These are phyloP conservation scores for Drosophila eohydei DNA, from an alignment of 2,888 invertebrate species.

Conservation along the genomic window DNA sequence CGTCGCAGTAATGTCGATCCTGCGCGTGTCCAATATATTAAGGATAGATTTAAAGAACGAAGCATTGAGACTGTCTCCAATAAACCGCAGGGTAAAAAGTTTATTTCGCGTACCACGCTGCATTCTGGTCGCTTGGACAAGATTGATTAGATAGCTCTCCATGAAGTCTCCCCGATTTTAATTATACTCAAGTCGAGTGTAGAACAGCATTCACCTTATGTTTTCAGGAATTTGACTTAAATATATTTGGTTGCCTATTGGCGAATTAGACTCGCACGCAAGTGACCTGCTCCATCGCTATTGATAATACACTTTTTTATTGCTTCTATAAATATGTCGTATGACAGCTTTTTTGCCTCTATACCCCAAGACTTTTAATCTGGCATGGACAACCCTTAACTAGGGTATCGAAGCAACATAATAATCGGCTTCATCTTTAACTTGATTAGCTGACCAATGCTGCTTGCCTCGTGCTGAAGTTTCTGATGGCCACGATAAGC, in stretches of 20 bases:
- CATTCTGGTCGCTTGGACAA: constrained; percentile 63
- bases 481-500: no score
- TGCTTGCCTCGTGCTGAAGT: no score
- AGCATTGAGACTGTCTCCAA: constrained; percentile 32
- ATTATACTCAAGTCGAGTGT: constrained; percentile 9
- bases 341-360: no score
- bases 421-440: no score
- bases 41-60: constrained; percentile 49
- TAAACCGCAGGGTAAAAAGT: constrained; percentile 45
- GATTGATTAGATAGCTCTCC: constrained; percentile 38
- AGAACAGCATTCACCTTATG: constrained; percentile 12
- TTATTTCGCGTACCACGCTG: constrained; percentile 52
- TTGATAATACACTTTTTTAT: no score
- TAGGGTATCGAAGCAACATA: no score
- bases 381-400: no score
- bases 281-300: no score
- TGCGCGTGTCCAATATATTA: constrained; percentile 55
- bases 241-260: constrained; percentile 28
- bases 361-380: no score
- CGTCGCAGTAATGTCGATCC: constrained; percentile 60
- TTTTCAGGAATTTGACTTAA: constrained; percentile 13
- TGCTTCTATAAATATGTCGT: no score
- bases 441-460: no score
- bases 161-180: constrained; percentile 7
- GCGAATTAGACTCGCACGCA: constrained; percentile 16